Percentiles rank a stretch among this genome's conserved stretches.
Evolutionary conservation across 2,797 vertebrate genomes (phyloP).

Genomic region (Orestias chungarensis): DNA sequence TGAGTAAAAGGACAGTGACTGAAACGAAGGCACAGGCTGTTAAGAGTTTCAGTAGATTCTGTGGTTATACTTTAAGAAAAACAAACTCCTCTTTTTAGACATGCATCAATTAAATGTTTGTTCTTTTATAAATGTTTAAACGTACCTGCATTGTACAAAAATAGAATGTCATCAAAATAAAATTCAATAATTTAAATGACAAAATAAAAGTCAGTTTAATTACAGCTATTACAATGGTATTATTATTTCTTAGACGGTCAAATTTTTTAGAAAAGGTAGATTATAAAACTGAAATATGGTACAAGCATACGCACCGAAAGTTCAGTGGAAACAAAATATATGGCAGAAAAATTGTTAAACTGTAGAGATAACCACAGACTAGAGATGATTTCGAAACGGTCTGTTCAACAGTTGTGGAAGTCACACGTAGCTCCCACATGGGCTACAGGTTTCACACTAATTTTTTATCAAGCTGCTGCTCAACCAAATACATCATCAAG

Average conservation of each 20-base stretch:
- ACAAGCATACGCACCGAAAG: not conserved
- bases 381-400: too few relatives aligned
- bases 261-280: not conserved
- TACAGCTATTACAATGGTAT: too few relatives aligned
- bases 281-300: too few relatives aligned
- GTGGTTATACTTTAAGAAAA: constrained; percentile 16
- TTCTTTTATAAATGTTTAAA: too few relatives aligned
- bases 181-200: not conserved
- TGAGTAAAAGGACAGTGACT: constrained; percentile 49
- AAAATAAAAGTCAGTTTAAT: not conserved
- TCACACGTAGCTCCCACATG: too few relatives aligned
- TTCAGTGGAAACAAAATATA: not conserved
- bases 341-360: not conserved
- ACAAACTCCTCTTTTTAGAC: not conserved
- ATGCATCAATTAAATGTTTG: constrained; percentile 6
- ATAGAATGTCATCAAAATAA: not conserved
- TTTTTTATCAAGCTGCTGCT: too few relatives aligned
- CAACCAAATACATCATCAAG: too few relatives aligned
- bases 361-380: not conserved
- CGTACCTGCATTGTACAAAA: not conserved
- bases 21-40: constrained; percentile 8
- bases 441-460: too few relatives aligned
- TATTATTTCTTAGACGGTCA: not conserved
- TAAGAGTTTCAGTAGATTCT: constrained; percentile 13
- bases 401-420: too few relatives aligned